Base-by-base conservation (phyloP, 2,888 invertebrate genomes). In the Gastracanthus pulcherrimus region DNA sequence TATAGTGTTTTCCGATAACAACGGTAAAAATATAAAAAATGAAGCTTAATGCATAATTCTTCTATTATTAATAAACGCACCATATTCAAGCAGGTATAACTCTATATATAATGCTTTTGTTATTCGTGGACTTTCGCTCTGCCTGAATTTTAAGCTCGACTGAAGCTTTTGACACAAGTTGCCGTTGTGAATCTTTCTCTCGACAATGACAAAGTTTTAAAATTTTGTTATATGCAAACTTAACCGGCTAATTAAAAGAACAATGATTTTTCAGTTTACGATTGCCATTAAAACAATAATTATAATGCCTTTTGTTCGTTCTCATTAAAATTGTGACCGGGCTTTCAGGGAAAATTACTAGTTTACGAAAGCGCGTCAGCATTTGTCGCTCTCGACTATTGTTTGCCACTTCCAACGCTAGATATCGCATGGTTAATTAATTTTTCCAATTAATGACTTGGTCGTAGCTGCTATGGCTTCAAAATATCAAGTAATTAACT, bases 341-440 rank as follows among this genome's bases (percentile, higher is more conserved):
- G 26, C 55, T 55, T 11, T 1, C 11, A n/a, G 34, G 34, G 29
- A 62, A 31, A 60, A 34, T 34, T 62, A 31, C 62, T n/a, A 34
- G 34, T 62, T 55, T 55, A 55, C 55, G 26, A 55, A 62, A 62
- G 62, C 62, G 62, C 62, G 88, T 89, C 87, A 86, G 55, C 55
- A 55, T 55, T 34, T 34, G 31, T 36, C 62, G 62, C 3, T 13
- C n/a, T 62, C 31, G 36, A 6, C 16, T n/a, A 19, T 31, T 62
- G 19, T 31, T 31, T n/a, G 16, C 16, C 3, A 31, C 16, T 31
- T 26, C 19, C 62, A 55, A 23, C 9, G 31, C 34, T 62, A 31
- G n/a, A 62, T 19, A 62, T 34, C 62, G 16, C 31, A 62, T 9
- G 62, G n/a, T 62, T 62, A 62, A 62, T 62, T 62, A 62, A 34